Evolutionary conservation across 2,888 invertebrate species (phyloP).

Genomic region (Coecobrya sp.): DNA sequence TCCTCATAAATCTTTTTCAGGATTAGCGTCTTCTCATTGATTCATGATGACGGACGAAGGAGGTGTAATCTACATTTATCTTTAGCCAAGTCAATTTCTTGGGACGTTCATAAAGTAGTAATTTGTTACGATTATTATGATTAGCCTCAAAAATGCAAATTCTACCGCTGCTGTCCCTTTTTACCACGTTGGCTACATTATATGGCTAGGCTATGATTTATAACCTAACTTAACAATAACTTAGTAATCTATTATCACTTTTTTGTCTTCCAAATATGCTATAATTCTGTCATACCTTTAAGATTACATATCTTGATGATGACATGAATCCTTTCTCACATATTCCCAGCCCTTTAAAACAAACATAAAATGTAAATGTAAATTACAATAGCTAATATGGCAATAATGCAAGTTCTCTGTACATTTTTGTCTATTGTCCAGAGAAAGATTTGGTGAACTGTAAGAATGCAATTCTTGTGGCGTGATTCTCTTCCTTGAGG

Average conservation of each 20-base stretch:
- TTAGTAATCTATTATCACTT: background rate
- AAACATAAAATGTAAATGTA: too few species aligned
- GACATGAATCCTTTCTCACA: background rate
- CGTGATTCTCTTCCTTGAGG: too few species aligned
- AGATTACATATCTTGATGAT: background rate
- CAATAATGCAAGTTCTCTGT: background rate
- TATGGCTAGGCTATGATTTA: background rate
- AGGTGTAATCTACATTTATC: background rate
- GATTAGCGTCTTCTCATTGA: conserved; percentile 45
- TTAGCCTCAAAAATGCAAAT: conserved; percentile 67
- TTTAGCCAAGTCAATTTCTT: conserved; percentile 28
- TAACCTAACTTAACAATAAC: background rate
- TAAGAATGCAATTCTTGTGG: too few species aligned
- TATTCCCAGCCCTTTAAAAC: background rate
- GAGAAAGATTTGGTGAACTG: too few species aligned
- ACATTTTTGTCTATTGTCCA: background rate
- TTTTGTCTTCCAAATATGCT: background rate
- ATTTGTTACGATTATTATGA: conserved; percentile 50
- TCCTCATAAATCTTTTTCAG: conserved; percentile 50
- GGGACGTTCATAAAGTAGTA: background rate
- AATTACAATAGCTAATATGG: too few species aligned
- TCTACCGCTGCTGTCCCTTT: background rate
- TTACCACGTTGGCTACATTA: background rate
- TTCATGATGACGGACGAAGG: background rate
- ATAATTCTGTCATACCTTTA: background rate